Conservation (phyloP, 2,113 vertebrate genomes). For the Python bivittatus region DNA sequence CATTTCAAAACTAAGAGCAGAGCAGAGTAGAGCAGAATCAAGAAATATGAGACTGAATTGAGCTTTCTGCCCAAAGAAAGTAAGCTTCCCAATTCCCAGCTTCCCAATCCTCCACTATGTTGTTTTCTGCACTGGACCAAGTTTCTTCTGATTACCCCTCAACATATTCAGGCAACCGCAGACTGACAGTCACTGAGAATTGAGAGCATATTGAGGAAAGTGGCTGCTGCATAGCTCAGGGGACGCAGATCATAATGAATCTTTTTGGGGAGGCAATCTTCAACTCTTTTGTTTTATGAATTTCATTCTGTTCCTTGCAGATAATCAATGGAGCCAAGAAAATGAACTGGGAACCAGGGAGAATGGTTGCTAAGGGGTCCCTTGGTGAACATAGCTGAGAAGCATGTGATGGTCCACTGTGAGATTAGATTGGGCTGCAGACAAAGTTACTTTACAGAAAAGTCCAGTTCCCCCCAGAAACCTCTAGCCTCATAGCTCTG, state of each 20-base stretch:
- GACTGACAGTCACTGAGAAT: background rate
- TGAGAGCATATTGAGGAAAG: background rate
- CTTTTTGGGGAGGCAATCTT: slow-evolving; percentile 19
- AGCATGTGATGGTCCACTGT: background rate
- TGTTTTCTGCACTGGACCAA: background rate
- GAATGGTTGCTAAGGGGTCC: background rate
- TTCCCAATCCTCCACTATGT: background rate
- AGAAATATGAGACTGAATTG: background rate
- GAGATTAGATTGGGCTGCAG: background rate
- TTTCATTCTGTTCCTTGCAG: slow-evolving; percentile 24
- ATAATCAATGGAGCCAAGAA: slow-evolving; percentile 5
- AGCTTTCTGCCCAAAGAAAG: background rate
- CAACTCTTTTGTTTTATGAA: slow-evolving; percentile 14
- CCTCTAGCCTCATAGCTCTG: background rate
- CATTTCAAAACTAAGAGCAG: background rate
- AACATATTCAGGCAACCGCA: slow-evolving; percentile 5
- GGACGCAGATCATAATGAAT: slow-evolving; percentile 14
- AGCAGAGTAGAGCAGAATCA: background rate
- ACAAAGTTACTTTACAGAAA: background rate
- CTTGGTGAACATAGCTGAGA: background rate
- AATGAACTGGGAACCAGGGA: background rate
- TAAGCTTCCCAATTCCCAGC: background rate
- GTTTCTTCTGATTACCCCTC: background rate
- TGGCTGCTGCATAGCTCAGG: background rate
- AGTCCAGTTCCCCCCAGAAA: background rate